A percentile compares a stretch with the other conserved stretches of the same genome.
These are phyloP conservation scores for Trichechus manatus DNA, from an alignment of 2,113 vertebrate species.

Conservation along the genomic window DNA sequence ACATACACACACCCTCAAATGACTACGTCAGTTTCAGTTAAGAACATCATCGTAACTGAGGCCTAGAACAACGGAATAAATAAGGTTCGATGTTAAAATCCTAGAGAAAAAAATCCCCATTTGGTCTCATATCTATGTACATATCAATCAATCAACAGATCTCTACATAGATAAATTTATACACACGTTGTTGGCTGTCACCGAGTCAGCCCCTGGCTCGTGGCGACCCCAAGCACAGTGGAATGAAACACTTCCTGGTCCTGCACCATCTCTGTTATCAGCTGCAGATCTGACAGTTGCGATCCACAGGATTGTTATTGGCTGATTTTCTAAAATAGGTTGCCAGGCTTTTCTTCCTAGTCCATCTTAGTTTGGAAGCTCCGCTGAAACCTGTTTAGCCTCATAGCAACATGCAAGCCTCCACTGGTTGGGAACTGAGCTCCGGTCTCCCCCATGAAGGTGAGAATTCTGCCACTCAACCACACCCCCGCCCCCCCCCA, in stretches of 20 bases:
- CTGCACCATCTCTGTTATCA: background rate
- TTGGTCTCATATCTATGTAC: background rate
- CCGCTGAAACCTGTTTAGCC: background rate
- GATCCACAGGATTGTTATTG: background rate
- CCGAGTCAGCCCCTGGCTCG: too few relatives aligned
- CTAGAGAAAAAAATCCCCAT: background rate
- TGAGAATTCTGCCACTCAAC: background rate
- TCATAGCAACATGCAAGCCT: background rate
- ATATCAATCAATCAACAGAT: background rate
- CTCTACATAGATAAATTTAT: background rate
- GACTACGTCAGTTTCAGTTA: background rate
- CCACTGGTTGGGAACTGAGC: background rate
- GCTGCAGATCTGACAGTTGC: background rate
- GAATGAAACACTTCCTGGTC: background rate
- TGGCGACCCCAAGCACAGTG: background rate
- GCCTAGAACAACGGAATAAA: background rate
- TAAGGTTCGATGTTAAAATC: background rate
- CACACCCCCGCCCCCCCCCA: background rate
- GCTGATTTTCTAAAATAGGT: background rate
- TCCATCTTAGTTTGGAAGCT: background rate
- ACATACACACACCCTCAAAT: fast-evolving
- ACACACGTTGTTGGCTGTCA: background rate
- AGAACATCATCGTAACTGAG: background rate
- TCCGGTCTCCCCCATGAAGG: background rate
- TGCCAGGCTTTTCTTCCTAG: background rate